phyloP scores from a whole-genome alignment of 2,888 invertebrate genomes.

The Litoditis marina region DNA sequence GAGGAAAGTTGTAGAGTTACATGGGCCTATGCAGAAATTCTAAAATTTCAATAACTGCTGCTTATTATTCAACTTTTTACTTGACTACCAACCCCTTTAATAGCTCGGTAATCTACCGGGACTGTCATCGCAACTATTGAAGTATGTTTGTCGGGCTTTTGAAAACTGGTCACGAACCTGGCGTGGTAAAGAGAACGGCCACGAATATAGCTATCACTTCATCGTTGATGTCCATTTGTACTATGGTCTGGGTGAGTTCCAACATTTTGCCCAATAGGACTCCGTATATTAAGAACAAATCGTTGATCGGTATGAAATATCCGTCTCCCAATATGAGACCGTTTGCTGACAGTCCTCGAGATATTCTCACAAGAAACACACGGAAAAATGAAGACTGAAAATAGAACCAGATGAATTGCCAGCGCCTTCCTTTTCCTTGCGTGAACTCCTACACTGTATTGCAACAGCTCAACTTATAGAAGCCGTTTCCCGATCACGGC shows the following conservation, averaged over 20 bases:
- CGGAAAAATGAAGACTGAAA: slow-evolving; percentile 17
- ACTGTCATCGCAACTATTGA: too few species aligned
- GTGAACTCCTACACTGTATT: too few species aligned
- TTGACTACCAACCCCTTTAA: too few species aligned
- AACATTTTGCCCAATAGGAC: slow-evolving; percentile 17
- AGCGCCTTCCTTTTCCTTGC: too few species aligned
- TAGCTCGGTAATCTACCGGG: too few species aligned
- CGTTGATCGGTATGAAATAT: slow-evolving; percentile 1
- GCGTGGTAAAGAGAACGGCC: slow-evolving; percentile 15
- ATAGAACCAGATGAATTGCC: background rate
- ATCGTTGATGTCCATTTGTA: slow-evolving; percentile 12
- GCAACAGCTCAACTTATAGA: too few species aligned
- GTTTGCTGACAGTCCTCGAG: slow-evolving; percentile 17
- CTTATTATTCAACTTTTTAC: too few species aligned
- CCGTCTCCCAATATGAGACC: slow-evolving; percentile 23
- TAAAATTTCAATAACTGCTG: too few species aligned
- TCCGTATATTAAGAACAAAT: slow-evolving; percentile 18
- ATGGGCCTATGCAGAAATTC: too few species aligned
- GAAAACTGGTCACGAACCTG: slow-evolving; percentile 13
- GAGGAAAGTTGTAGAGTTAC: too few species aligned
- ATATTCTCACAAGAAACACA: slow-evolving; percentile 21
- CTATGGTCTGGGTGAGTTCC: slow-evolving; percentile 1
- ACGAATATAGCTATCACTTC: slow-evolving; percentile 20
- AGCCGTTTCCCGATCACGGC: too few species aligned
- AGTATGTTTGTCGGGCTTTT: too few species aligned